These are phyloP conservation scores for pig (Sus scrofa) DNA, from an alignment of 2,113 vertebrate genomes.

Conservation along the genomic window DNA sequence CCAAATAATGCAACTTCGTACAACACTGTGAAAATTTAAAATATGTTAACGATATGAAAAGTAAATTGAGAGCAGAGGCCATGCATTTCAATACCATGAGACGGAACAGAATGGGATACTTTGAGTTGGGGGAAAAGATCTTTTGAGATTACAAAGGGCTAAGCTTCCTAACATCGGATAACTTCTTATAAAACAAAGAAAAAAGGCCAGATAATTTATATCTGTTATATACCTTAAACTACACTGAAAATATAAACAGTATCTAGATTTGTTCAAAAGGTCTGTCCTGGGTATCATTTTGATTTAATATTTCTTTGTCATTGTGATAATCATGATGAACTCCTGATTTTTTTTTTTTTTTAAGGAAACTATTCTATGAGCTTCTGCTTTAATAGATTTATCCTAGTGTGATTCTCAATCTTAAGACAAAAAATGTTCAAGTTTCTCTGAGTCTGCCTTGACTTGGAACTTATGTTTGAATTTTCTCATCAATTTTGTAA, in stretches of 20 bases:
- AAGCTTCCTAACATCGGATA: not conserved
- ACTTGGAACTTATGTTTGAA: not conserved
- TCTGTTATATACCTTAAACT: not conserved
- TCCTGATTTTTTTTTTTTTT: not conserved
- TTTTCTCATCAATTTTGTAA: not conserved
- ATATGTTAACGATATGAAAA: not conserved
- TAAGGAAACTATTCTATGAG: not conserved
- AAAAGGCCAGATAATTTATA: not conserved
- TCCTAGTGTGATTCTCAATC: not conserved
- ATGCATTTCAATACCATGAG: not conserved
- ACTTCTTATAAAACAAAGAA: not conserved
- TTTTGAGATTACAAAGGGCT: not conserved
- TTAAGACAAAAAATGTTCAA: conserved; percentile 8
- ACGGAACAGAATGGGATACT: not conserved
- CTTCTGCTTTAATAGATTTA: not conserved
- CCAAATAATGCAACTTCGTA: not conserved
- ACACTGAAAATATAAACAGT: not conserved
- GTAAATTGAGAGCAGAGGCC: not conserved
- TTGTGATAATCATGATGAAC: not conserved
- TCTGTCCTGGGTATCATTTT: not conserved
- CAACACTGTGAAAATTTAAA: not conserved
- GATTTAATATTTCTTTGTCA: not conserved
- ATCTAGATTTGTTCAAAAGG: not conserved
- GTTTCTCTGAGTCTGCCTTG: not conserved
- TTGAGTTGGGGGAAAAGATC: not conserved